phyloP scores from a whole-genome alignment of 2,888 invertebrate species.

The Ormyrus labotus region DNA sequence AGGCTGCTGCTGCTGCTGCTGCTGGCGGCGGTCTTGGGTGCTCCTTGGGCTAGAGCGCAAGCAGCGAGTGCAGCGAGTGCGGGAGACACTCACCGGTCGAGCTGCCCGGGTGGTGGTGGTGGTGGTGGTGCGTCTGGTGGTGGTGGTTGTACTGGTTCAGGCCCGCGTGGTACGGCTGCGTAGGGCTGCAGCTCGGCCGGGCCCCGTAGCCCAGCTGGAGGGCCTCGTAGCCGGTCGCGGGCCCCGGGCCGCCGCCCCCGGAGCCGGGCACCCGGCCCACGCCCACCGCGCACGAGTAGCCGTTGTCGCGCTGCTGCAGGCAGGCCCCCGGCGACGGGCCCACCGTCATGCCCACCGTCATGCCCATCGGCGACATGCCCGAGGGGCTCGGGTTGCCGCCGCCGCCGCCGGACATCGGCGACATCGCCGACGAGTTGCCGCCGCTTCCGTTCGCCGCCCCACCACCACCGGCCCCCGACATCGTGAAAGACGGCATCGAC shows the following conservation, averaged over 20 bases:
- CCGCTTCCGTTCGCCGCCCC: conserved; percentile 67
- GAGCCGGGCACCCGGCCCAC: conserved; percentile 67
- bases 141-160: conserved; percentile 74
- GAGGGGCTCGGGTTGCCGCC: conserved; percentile 51
- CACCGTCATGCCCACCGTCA: conserved; percentile 75
- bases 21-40: neutral
- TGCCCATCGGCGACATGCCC: conserved; percentile 73
- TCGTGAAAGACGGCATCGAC: conserved; percentile 78
- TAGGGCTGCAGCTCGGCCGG: conserved; percentile 82
- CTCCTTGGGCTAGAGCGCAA: conserved; percentile 74
- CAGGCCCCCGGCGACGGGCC: conserved; percentile 79
- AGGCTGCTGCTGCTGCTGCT: conserved; percentile 20
- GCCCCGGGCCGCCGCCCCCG: conserved; percentile 67
- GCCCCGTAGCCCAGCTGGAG: conserved; percentile 78
- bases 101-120: conserved; percentile 72
- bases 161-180: conserved; percentile 81
- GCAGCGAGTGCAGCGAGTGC: conserved; percentile 76
- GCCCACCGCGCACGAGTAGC: conserved; percentile 78
- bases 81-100: conserved; percentile 76
- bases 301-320: conserved; percentile 79
- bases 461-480: conserved; percentile 66
- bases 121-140: conserved; percentile 56
- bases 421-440: conserved; percentile 61
- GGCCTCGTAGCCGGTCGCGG: conserved; percentile 78
- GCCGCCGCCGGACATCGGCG: conserved; percentile 71